These are phyloP conservation scores for Xenopus laevis DNA, from an alignment of 2,113 vertebrate species.

Conservation along the genomic window DNA sequence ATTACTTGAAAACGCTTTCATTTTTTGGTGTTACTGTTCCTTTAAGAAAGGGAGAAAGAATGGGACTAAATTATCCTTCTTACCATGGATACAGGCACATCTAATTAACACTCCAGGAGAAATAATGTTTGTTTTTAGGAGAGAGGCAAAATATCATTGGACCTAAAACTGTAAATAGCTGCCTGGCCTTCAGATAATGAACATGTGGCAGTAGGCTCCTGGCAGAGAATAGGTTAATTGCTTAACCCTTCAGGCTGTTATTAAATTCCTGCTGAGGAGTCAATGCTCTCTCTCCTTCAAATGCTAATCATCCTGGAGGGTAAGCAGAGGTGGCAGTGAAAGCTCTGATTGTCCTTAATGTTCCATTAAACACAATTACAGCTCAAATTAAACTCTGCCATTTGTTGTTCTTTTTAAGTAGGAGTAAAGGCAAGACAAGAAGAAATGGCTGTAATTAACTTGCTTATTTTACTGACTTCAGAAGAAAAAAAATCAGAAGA, in stretches of 20 bases:
- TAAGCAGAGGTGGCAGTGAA: slow-evolving; percentile 56
- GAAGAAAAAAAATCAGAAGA: neutral
- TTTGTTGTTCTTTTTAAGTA: slow-evolving; percentile 68
- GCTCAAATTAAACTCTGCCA: slow-evolving; percentile 64
- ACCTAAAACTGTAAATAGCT: too few relatives aligned
- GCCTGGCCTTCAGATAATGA: too few relatives aligned
- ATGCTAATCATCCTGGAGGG: slow-evolving; percentile 59
- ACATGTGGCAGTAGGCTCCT: too few relatives aligned
- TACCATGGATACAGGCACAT: too few relatives aligned
- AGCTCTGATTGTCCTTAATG: slow-evolving; percentile 66
- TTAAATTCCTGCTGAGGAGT: slow-evolving; percentile 59
- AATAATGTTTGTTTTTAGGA: too few relatives aligned
- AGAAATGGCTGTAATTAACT: slow-evolving; percentile 55
- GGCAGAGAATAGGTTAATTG: neutral
- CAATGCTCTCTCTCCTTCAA: slow-evolving; percentile 60
- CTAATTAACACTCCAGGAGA: too few relatives aligned
- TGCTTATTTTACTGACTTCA: slow-evolving; percentile 36
- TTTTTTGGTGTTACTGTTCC: too few relatives aligned
- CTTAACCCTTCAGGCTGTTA: slow-evolving; percentile 44
- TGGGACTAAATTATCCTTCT: too few relatives aligned
- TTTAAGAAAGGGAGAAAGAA: too few relatives aligned
- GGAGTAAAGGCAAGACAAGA: slow-evolving; percentile 59
- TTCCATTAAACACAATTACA: slow-evolving; percentile 71
- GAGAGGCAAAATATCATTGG: too few relatives aligned
- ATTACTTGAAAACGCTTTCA: too few relatives aligned